A percentile compares a stretch with the other conserved stretches of the same genome.
These are phyloP conservation scores for Dasypogon diadema DNA, from an alignment of 2,888 invertebrate species.

Conservation along the genomic window DNA sequence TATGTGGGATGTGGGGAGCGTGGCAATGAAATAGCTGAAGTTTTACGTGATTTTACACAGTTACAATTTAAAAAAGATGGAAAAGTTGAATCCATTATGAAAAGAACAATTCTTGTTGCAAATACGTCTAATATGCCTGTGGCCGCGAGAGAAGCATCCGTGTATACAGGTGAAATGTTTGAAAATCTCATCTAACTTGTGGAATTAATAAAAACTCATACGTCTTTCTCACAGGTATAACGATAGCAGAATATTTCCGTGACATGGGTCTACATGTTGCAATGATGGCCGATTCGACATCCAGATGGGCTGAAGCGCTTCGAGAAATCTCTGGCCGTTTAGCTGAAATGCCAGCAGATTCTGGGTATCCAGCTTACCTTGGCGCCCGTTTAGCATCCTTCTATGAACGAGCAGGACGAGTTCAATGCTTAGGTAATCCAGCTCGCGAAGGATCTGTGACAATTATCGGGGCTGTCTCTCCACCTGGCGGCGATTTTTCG, in stretches of 20 bases:
- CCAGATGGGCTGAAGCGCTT: conserved; percentile 99
- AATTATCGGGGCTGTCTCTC: conserved; percentile 99
- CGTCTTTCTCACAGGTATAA: conserved; percentile 73
- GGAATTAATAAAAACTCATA: conserved; percentile 12
- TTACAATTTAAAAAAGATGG: conserved; percentile 97
- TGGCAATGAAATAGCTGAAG: conserved; percentile 99
- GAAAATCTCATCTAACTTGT: background rate
- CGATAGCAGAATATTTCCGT: conserved; percentile 98
- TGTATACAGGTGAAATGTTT: conserved; percentile 96
- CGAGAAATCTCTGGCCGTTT: conserved; percentile 98
- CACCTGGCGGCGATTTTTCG: conserved; percentile 99
- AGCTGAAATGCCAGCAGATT: conserved; percentile 99
- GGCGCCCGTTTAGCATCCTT: conserved; percentile 98
- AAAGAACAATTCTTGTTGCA: conserved; percentile 97
- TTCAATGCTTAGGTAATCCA: conserved; percentile 96
- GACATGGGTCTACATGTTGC: conserved; percentile 99
- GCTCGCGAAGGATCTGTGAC: conserved; percentile 98
- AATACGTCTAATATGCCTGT: conserved; percentile 99
- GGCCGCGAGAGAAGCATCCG: conserved; percentile 99
- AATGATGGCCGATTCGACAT: conserved; percentile 99
- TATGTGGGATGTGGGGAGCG: conserved; percentile 99
- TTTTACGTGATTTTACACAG: conserved; percentile 98
- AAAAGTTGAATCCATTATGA: conserved; percentile 98
- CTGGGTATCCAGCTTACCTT: conserved; percentile 98
- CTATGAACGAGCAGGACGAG: conserved; percentile 98